These are phyloP conservation scores for Scaptomyza caliginosa DNA, from an alignment of 2,888 invertebrate genomes.

Conservation along the genomic window DNA sequence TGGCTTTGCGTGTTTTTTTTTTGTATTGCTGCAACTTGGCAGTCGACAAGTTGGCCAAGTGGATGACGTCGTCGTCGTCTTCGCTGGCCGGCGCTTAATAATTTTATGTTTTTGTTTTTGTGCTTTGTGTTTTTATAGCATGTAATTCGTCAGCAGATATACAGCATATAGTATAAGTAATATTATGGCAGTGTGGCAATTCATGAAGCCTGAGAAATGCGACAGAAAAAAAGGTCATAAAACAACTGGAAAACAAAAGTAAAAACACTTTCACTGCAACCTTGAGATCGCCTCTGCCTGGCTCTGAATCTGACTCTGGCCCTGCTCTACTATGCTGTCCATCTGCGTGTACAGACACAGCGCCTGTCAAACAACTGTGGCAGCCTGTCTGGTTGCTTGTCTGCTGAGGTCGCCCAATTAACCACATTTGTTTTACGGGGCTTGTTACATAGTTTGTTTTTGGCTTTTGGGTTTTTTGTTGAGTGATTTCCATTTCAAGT, in stretches of 20 bases:
- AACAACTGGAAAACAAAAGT: slow-evolving; percentile 62
- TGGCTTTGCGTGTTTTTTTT: slow-evolving; percentile 70
- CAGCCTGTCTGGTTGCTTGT: slow-evolving; percentile 18
- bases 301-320: background rate
- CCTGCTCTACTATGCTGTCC: slow-evolving; percentile 7
- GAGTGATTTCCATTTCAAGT: slow-evolving; percentile 58
- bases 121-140: slow-evolving; percentile 57
- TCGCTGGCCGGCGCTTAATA: slow-evolving; percentile 43
- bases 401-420: slow-evolving; percentile 62
- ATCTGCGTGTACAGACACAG: slow-evolving; percentile 13
- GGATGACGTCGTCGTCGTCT: slow-evolving; percentile 45
- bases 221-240: slow-evolving; percentile 58
- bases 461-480: slow-evolving; percentile 1
- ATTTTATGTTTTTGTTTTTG: slow-evolving; percentile 23
- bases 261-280: slow-evolving; percentile 80
- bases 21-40: slow-evolving; percentile 25
- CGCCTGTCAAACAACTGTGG: slow-evolving; percentile 34
- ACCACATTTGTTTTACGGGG: slow-evolving; percentile 61
- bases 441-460: slow-evolving; percentile 30
- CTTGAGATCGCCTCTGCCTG: slow-evolving; percentile 50
- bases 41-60: slow-evolving; percentile 24
- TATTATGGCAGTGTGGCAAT: slow-evolving; percentile 40
- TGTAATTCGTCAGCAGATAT: slow-evolving; percentile 74
- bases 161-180: slow-evolving; percentile 31
- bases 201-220: slow-evolving; percentile 75